phyloP scores from a whole-genome alignment of 2,888 invertebrate species.

The Spodoptera littoralis region DNA sequence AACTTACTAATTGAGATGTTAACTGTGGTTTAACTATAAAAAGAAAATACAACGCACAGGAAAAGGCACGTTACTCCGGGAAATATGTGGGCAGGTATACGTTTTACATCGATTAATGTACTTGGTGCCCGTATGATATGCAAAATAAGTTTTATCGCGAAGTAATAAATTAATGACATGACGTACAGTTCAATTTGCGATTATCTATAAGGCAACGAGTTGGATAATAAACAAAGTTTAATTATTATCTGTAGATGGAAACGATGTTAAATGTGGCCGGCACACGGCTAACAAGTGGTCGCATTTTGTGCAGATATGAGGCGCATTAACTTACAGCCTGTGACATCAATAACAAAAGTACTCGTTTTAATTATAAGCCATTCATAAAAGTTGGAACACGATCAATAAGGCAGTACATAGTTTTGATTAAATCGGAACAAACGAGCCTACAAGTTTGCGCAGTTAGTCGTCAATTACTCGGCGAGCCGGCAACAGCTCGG shows the following conservation, averaged over 20 bases:
- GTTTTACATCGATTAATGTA: conserved; percentile 40
- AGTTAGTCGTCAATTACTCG: conserved; percentile 79
- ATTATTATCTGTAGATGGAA: conserved; percentile 58
- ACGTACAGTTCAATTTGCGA: conserved; percentile 57
- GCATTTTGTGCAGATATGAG: conserved; percentile 51
- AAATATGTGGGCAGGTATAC: conserved; percentile 29
- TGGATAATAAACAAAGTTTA: conserved; percentile 57
- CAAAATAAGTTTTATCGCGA: conserved; percentile 45
- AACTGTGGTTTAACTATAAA: conserved; percentile 36
- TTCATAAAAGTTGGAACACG: conserved; percentile 34
- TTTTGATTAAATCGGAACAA: conserved; percentile 80
- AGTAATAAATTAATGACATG: conserved; percentile 52
- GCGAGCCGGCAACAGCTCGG: conserved; percentile 72
- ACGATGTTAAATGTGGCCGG: conserved; percentile 49
- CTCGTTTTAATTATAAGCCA: conserved; percentile 43
- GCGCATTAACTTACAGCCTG: conserved; percentile 32
- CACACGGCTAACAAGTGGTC: conserved; percentile 43
- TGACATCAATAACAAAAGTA: conserved; percentile 35
- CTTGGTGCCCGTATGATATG: conserved; percentile 46
- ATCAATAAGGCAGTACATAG: conserved; percentile 54
- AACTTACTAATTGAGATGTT: conserved; percentile 55
- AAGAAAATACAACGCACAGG: conserved; percentile 24
- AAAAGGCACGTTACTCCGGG: conserved; percentile 26
- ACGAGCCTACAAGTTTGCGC: conserved; percentile 78
- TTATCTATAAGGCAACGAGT: conserved; percentile 55